Conservation (phyloP, 1,140 invertebrate genomes). For the Aphaenogaster floridana region DNA sequence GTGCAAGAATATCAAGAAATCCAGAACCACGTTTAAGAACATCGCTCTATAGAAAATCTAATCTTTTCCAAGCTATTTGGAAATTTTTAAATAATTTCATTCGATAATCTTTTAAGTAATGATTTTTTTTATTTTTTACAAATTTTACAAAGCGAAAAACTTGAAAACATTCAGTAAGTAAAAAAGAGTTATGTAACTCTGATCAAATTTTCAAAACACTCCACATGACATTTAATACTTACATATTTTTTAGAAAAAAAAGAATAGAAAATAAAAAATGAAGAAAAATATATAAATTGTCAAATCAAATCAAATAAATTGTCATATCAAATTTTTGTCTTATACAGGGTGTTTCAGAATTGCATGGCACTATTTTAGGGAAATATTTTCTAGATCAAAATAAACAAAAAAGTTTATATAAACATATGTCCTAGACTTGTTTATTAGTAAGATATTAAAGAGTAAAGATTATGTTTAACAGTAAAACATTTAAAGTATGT, state of each 20-base stretch:
- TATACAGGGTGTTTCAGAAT: too few species aligned
- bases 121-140: not conserved
- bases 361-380: too few species aligned
- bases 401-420: too few species aligned
- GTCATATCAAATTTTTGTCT: too few species aligned
- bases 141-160: not conserved
- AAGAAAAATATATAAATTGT: not conserved
- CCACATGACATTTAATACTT: not conserved
- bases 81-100: not conserved
- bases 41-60: not conserved
- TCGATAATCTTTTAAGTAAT: not conserved
- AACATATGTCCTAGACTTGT: too few species aligned
- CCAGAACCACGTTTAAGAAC: not conserved
- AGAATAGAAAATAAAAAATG: not conserved
- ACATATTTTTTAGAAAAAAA: not conserved
- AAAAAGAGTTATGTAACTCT: not conserved
- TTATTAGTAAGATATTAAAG: too few species aligned
- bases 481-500: too few species aligned
- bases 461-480: too few species aligned
- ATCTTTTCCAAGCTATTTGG: not conserved
- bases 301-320: too few species aligned
- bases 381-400: too few species aligned
- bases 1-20: constrained; percentile 35
- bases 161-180: not conserved
- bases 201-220: not conserved